Base-by-base conservation (phyloP, 2,113 vertebrate genomes). In the Centropus unirufus region DNA sequence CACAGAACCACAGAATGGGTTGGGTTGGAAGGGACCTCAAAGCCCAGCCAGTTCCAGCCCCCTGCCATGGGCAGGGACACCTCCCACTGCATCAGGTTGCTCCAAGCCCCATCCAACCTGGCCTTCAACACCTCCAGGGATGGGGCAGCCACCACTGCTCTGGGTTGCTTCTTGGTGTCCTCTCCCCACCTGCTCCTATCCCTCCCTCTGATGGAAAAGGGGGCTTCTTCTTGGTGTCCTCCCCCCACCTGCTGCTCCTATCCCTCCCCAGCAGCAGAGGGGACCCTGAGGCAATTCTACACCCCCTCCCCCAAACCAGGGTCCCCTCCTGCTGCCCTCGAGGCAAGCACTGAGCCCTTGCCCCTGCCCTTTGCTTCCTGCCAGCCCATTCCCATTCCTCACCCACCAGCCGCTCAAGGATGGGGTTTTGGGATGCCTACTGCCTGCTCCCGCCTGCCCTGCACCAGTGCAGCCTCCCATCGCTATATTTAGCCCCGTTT, bases 401-500 rank as follows among this genome's bases (percentile, higher is more conserved):
- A 3, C 0, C 1, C 49, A 20, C 13, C 36, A 4, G 36, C 44
- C 19, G 2, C 3, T 6, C 0, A 1, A 47, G 61, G 57, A 8
- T 2, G 9, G 42, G 36, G 7, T 34, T 81, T 67, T 7, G 16
- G 79, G 79, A 22, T 1, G 9, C 36, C 36, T 36, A 36, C 36
- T 6, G 47, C 72, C 83, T 49, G 72, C 47, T 34, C 42, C 44
- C 4, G 68, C 86, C 63, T 6, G 36, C 34, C 61, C 36, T 1
- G 8, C 67, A 32, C 42, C 42, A 3, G 8, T 1, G 5, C 59
- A 22, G 64, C 75, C 91, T 66, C 75, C 80, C 15, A 4, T 30
- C 14, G 82, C n/a, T 95, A 88, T 92, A 78, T 95, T 95, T 94
- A 95, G 61, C 83, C 7, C 75, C 8, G 4, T 57, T 74, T 92